These are phyloP conservation scores for Pelagia noctiluca DNA, from an alignment of 30 jellyfish, hydroid and myxozoan species.

Conservation along the genomic window DNA sequence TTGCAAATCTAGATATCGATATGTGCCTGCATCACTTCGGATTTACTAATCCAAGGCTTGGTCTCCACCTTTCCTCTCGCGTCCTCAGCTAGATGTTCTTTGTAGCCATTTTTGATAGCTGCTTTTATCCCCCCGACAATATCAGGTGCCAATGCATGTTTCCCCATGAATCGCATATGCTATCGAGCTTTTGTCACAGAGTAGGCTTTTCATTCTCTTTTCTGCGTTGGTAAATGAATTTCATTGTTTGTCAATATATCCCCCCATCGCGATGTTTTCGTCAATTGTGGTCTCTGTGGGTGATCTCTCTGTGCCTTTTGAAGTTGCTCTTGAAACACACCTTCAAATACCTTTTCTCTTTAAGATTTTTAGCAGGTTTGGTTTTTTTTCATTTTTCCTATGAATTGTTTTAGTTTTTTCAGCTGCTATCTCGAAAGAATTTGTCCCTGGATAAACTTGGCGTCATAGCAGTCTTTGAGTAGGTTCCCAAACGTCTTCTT, in stretches of 20 bases:
- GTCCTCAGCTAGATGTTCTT: no score
- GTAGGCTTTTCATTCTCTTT: no score
- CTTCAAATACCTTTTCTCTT: background rate
- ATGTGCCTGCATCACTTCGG: no score
- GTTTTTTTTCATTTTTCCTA: background rate
- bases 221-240: background rate
- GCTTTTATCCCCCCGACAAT: background rate
- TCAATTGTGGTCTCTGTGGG: background rate
- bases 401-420: background rate
- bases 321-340: background rate
- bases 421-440: no score
- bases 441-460: no score
- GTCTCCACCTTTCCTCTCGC: no score
- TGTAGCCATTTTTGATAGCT: constrained; percentile 3
- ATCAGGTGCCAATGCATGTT: no score
- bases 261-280: background rate
- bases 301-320: background rate
- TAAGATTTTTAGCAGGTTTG: background rate
- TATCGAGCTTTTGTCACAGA: no score
- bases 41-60: no score
- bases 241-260: background rate
- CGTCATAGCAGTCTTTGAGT: background rate
- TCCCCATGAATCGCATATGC: no score
- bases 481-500: no score
- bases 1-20: background rate